phyloP scores from a whole-genome alignment of 2,113 vertebrate genomes.

The Lonchura striata region DNA sequence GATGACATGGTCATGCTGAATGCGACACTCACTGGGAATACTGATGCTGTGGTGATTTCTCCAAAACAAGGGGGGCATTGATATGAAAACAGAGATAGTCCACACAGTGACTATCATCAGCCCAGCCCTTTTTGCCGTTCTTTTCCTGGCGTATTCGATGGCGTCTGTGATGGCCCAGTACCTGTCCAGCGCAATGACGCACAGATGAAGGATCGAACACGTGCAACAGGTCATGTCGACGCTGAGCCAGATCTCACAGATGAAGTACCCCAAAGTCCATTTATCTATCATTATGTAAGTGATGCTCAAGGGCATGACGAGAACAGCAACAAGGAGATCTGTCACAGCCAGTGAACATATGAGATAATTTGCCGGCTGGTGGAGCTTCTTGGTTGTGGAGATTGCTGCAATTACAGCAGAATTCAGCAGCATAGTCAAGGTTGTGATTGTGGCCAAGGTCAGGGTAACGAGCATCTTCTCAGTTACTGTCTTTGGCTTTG shows the following conservation, averaged over 20 bases:
- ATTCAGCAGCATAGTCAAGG: conserved; percentile 82
- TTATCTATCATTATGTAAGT: conserved; percentile 83
- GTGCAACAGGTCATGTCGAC: conserved; percentile 92
- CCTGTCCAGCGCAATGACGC: conserved; percentile 87
- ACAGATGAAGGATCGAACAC: conserved; percentile 89
- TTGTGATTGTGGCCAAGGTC: conserved; percentile 78
- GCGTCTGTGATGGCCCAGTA: conserved; percentile 93
- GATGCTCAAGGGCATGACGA: conserved; percentile 90
- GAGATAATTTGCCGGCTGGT: conserved; percentile 89
- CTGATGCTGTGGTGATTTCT: conserved; percentile 69
- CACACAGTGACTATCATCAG: conserved; percentile 82
- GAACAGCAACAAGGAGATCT: conserved; percentile 84
- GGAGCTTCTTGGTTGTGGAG: conserved; percentile 87
- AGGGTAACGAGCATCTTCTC: conserved; percentile 80
- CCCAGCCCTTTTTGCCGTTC: conserved; percentile 78
- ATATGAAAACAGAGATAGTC: conserved; percentile 86
- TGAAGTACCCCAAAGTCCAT: conserved; percentile 83
- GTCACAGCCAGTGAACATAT: conserved; percentile 90
- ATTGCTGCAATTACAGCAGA: conserved; percentile 84
- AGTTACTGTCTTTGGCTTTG: conserved; percentile 69
- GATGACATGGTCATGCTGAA: conserved; percentile 85
- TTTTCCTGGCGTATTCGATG: conserved; percentile 83
- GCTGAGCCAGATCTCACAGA: conserved; percentile 89
- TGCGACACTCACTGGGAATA: conserved; percentile 75
- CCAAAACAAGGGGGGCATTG: conserved; percentile 88